Percentiles rank a stretch among this genome's conserved stretches.
Evolutionary conservation across 2,797 vertebrate genomes (phyloP).

Genomic region (Pseudochirops cupreus): DNA sequence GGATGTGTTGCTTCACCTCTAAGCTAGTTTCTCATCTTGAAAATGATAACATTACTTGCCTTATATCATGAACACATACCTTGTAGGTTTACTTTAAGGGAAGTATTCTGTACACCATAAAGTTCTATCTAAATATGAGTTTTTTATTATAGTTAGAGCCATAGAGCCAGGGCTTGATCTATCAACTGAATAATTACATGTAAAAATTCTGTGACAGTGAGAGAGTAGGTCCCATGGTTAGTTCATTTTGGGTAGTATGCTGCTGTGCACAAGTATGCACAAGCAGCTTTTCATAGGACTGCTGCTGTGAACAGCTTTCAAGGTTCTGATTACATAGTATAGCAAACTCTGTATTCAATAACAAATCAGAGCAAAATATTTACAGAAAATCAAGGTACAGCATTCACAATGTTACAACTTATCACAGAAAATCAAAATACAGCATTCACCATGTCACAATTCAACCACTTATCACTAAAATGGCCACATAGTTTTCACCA

Average conservation of each 20-base stretch:
- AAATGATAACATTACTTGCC: background rate
- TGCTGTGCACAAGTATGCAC: too few relatives aligned
- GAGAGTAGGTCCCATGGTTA: background rate
- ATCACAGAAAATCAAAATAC: too few relatives aligned
- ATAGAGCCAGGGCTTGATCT: conserved; percentile 17
- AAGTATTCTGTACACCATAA: background rate
- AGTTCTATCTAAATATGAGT: background rate
- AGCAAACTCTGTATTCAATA: too few relatives aligned
- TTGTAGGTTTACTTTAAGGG: background rate
- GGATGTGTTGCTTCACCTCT: background rate
- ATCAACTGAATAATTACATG: background rate
- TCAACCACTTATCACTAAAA: too few relatives aligned
- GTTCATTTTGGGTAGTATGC: background rate
- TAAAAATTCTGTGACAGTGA: background rate
- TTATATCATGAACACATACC: background rate
- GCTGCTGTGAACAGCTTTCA: too few relatives aligned
- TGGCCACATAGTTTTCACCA: too few relatives aligned
- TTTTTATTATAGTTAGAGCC: background rate
- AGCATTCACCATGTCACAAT: too few relatives aligned
- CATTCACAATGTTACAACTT: too few relatives aligned
- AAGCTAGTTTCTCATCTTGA: background rate
- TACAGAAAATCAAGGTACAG: too few relatives aligned
- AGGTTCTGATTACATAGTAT: too few relatives aligned
- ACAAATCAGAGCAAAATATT: too few relatives aligned
- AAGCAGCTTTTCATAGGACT: too few relatives aligned